Evolutionary conservation across 2,797 vertebrate genomes (phyloP).

Genomic region (Onychomys leucogaster): DNA sequence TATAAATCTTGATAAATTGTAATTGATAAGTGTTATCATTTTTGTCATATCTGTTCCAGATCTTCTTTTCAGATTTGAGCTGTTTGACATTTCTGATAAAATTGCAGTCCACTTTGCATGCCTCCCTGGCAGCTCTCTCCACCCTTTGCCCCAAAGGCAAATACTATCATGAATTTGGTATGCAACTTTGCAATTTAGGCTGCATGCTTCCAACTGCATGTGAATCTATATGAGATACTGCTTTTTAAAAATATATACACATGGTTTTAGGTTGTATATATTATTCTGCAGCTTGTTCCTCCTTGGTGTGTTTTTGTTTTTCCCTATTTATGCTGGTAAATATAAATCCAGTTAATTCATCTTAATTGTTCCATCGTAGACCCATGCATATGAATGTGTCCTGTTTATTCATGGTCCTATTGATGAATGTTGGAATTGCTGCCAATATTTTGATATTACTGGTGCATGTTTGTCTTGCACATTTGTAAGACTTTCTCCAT

Average conservation of each 20-base stretch:
- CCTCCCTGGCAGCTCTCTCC: not conserved
- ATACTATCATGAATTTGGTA: constrained; percentile 43
- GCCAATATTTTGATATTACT: constrained; percentile 57
- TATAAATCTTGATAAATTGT: no score
- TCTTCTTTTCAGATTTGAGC: constrained; percentile 46
- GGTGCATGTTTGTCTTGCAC: constrained; percentile 46
- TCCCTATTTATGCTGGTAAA: constrained; percentile 60
- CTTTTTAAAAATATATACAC: constrained; percentile 20
- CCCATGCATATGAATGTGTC: constrained; percentile 65
- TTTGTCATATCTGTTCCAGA: constrained; percentile 51
- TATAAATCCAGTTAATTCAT: constrained; percentile 66
- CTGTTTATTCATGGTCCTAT: constrained; percentile 59
- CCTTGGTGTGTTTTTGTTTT: constrained; percentile 43
- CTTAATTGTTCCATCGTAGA: constrained; percentile 65
- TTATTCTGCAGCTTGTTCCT: constrained; percentile 33
- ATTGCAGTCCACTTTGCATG: constrained; percentile 43
- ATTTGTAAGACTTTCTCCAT: constrained; percentile 61
- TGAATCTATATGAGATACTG: constrained; percentile 9
- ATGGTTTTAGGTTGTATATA: constrained; percentile 15
- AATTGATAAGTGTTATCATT: constrained; percentile 40
- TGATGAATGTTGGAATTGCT: constrained; percentile 67
- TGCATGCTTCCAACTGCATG: constrained; percentile 40
- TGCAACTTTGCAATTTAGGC: constrained; percentile 52
- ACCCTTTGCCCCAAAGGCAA: constrained; percentile 54
- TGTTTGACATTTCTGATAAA: constrained; percentile 65